Conservation (phyloP, 2,888 invertebrate species). For the Coelinius sp. region DNA sequence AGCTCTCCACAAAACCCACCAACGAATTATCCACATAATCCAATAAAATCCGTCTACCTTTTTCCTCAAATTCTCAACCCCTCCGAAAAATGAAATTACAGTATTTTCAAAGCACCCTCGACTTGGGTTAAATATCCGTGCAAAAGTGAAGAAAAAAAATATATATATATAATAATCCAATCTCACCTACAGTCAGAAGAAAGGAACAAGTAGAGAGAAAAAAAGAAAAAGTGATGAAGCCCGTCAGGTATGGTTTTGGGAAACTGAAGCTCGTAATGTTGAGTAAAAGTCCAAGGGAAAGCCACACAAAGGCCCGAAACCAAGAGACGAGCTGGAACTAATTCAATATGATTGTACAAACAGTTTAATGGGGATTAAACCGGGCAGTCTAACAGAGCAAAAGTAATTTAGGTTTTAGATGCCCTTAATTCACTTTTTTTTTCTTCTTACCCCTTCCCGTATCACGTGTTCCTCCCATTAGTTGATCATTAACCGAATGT, state of each 20-base stretch:
- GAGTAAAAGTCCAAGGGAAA: slow-evolving; percentile 11
- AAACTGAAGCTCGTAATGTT: slow-evolving; percentile 11
- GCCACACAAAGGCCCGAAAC: slow-evolving; percentile 47
- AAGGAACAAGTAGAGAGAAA: slow-evolving; percentile 39
- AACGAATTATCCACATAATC: background rate
- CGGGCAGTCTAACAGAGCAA: slow-evolving; percentile 46
- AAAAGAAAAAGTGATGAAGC: slow-evolving; percentile 37
- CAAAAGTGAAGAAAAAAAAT: slow-evolving; percentile 54
- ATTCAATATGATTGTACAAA: slow-evolving; percentile 50
- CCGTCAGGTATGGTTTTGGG: slow-evolving; percentile 1
- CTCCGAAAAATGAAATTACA: background rate
- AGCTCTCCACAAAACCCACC: background rate
- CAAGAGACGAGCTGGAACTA: slow-evolving; percentile 42
- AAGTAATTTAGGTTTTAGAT: slow-evolving; percentile 42
- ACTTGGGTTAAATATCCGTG: too few relatives aligned
- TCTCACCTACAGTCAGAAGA: slow-evolving; percentile 44
- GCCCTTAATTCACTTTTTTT: slow-evolving; percentile 21
- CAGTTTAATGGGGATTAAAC: slow-evolving; percentile 48
- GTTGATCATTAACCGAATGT: background rate
- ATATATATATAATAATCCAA: slow-evolving; percentile 64
- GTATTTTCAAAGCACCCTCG: background rate
- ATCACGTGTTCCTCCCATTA: slow-evolving; percentile 8
- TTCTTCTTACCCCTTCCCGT: background rate
- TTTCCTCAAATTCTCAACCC: background rate
- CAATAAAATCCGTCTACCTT: background rate